Conservation (phyloP, 2,888 invertebrate genomes). For the Euplexia lucipara region DNA sequence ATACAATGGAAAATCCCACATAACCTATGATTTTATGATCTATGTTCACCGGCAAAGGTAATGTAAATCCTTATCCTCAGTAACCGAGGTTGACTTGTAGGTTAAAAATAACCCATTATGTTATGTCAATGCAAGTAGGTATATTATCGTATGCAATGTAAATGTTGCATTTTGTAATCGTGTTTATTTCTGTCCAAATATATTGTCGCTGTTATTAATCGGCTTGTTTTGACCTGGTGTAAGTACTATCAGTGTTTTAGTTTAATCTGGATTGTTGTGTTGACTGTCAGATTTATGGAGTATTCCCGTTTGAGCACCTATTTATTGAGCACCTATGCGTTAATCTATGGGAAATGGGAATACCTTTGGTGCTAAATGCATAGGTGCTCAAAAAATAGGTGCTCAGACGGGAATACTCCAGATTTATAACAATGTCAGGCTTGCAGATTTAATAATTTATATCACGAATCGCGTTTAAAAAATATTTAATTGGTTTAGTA, state of each 20-base stretch:
- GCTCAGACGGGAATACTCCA: no score
- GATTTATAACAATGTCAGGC: no score
- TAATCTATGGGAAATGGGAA: no score
- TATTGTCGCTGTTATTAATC: conserved; percentile 31
- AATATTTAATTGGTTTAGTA: conserved; percentile 1
- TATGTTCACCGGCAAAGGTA: conserved; percentile 35
- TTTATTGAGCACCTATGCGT: no score
- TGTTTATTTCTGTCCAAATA: conserved; percentile 17
- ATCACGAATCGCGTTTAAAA: neutral
- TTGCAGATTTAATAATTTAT: neutral
- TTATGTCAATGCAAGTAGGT: conserved; percentile 19
- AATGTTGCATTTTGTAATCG: conserved; percentile 43
- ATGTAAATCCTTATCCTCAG: conserved; percentile 56
- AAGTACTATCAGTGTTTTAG: conserved; percentile 13
- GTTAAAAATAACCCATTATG: conserved; percentile 58
- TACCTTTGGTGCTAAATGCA: no score
- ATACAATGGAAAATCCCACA: conserved; percentile 35
- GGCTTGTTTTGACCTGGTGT: conserved; percentile 9
- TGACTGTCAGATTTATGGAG: neutral
- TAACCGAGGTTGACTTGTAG: conserved; percentile 51
- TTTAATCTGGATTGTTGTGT: conserved; percentile 22
- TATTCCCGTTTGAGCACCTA: no score
- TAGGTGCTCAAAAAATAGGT: no score
- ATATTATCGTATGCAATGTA: conserved; percentile 13
- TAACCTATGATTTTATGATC: conserved; percentile 9